phyloP scores from a whole-genome alignment of 2,113 vertebrate species.

The Athene cunicularia region DNA sequence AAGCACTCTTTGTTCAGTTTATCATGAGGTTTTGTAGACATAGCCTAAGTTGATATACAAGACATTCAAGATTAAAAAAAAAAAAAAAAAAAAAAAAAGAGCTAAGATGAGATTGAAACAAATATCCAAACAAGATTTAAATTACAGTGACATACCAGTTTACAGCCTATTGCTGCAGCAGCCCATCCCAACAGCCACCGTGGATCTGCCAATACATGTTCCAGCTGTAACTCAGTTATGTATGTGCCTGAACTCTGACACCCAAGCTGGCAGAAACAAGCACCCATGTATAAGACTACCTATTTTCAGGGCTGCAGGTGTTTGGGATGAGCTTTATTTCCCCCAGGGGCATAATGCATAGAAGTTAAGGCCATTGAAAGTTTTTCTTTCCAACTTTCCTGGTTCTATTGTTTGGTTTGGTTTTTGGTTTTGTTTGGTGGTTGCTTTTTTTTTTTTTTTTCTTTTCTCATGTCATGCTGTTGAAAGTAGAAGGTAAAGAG shows the following conservation, averaged over 20 bases:
- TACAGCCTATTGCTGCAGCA: background rate
- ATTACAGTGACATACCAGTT: background rate
- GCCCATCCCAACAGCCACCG: background rate
- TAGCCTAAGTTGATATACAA: background rate
- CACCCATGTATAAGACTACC: background rate
- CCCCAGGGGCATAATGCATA: background rate
- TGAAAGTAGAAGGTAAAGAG: background rate
- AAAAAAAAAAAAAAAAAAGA: background rate
- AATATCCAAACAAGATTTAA: background rate
- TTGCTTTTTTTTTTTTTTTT: too few relatives aligned
- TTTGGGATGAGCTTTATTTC: background rate
- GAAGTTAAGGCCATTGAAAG: background rate
- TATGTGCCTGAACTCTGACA: background rate
- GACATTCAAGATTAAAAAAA: background rate
- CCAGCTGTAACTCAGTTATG: accelerated
- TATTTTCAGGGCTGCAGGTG: background rate
- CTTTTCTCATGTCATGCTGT: background rate
- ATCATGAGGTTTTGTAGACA: background rate
- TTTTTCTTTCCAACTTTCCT: background rate
- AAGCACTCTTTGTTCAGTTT: background rate
- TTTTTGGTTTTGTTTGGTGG: too few relatives aligned
- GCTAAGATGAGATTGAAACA: background rate
- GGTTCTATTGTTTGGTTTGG: background rate
- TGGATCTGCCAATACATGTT: accelerated
- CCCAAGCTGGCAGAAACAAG: background rate